Evolutionary conservation across 1,140 invertebrate species (phyloP), one percentile per base, ranked within the genome.

Genomic region (Solenopsis fugax): DNA sequence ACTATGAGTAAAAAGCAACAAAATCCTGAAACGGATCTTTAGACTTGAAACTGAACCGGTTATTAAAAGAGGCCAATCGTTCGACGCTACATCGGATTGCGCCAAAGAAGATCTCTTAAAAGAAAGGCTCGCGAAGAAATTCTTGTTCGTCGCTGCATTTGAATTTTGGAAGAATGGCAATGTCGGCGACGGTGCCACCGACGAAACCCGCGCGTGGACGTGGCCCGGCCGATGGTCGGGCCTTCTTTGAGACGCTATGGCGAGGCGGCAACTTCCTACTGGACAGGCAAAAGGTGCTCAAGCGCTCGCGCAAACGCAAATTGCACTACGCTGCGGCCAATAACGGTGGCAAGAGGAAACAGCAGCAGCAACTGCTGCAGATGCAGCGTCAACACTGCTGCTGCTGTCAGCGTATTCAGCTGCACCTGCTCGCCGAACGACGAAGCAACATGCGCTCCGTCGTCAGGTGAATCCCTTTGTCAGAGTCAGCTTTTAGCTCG

Each of bases 171-270:
- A 78, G 89, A 48, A 92, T 90, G 89, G 93, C 87, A 58, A 95
- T 94, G 93, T 91, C 93, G 29, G 87, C 89, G 50, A 85, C 90
- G 62, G 88, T 90, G 16, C 41, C 87, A 48, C 75, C 88, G 24
- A 9, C 65, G 82, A 94, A 93, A 89, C 87, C 91, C 58, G 93
- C 94, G 41, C 92, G 94, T 24, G 94, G 94, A 84, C 93, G 94
- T 0, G 94, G 94, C 52, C 94, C 94, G 4, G 92, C 94, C 4
- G 94, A 95, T 34, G 94, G 94, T 7, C 91, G 93, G 24, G 94
- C 94, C 12, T 95, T 95, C 72, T 95, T 95, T 78, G 94, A 95
- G 72, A 91, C 93, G 0, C 89, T 95, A 0, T 95, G 94, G 94
- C 85, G 93, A 24, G 94, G 94, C 0, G 95, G 94, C 88, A 94